These are phyloP conservation scores for Drosophila pseudoobscura DNA, from an alignment of 1,140 invertebrate species.

Conservation along the genomic window DNA sequence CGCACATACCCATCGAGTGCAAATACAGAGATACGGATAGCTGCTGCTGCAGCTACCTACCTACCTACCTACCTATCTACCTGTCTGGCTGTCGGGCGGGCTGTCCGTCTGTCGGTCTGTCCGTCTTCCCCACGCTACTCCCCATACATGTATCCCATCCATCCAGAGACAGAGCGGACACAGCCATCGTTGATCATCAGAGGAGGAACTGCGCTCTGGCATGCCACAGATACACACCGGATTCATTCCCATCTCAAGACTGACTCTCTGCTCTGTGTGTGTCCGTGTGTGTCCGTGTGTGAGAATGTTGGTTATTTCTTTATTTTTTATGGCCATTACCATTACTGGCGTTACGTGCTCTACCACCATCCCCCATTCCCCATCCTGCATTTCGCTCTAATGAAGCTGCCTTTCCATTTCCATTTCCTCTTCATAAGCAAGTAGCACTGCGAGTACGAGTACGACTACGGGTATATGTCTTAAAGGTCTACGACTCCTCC, in stretches of 20 bases:
- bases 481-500: too few relatives aligned
- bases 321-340: constrained; percentile 64
- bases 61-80: constrained; percentile 43
- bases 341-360: constrained; percentile 51
- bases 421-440: constrained; percentile 19
- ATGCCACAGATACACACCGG: constrained; percentile 61
- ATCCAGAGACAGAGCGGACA: neutral
- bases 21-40: constrained; percentile 62
- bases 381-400: constrained; percentile 38
- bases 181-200: constrained; percentile 69
- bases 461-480: neutral
- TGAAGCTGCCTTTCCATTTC: constrained; percentile 58
- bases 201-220: constrained; percentile 28
- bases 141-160: constrained; percentile 12
- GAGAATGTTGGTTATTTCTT: constrained; percentile 61
- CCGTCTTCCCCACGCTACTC: constrained; percentile 23
- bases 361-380: constrained; percentile 9
- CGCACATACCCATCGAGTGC: constrained; percentile 51
- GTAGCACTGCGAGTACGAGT: neutral
- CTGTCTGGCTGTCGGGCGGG: constrained; percentile 34
- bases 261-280: neutral
- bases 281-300: constrained; percentile 17
- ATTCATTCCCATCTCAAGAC: constrained; percentile 60
- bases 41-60: constrained; percentile 19
- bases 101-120: constrained; percentile 7